Evolutionary conservation across 2,113 vertebrate genomes (phyloP).

Genomic region (Halcyon senegalensis): DNA sequence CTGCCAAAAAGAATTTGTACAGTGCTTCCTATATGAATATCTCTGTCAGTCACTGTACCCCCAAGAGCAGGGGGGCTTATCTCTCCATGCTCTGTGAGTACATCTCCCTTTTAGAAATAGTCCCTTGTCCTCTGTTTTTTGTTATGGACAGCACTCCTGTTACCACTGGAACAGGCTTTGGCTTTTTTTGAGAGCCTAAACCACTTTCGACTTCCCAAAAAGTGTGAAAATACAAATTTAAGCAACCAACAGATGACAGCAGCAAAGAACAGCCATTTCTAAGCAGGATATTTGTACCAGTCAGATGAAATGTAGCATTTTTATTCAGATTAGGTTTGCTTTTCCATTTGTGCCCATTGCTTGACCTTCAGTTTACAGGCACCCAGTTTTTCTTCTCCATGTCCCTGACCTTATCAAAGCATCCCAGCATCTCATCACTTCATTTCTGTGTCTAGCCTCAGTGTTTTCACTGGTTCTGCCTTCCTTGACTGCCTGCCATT

Average conservation of each 20-base stretch:
- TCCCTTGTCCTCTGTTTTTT: neutral
- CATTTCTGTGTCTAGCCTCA: neutral
- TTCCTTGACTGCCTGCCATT: neutral
- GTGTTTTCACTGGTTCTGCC: neutral
- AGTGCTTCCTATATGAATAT: neutral
- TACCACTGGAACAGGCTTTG: neutral
- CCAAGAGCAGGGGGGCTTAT: neutral
- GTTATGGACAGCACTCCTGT: neutral
- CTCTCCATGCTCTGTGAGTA: neutral
- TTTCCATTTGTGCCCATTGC: neutral
- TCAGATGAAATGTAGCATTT: neutral
- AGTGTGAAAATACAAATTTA: neutral
- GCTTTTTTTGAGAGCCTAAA: neutral
- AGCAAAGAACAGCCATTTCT: neutral
- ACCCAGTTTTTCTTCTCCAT: neutral
- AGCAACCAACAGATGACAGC: neutral
- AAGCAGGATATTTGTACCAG: neutral
- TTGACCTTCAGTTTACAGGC: neutral
- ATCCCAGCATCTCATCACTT: neutral
- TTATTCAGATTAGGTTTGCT: neutral
- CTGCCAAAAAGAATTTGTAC: neutral
- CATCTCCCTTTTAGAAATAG: neutral
- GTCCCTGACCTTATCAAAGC: neutral
- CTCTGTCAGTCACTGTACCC: neutral
- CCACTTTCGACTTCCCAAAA: neutral